Percentiles rank a stretch among this genome's conserved stretches.
These are phyloP conservation scores for Phoenicopterus ruber DNA, from an alignment of 2,113 vertebrate species.

Conservation along the genomic window DNA sequence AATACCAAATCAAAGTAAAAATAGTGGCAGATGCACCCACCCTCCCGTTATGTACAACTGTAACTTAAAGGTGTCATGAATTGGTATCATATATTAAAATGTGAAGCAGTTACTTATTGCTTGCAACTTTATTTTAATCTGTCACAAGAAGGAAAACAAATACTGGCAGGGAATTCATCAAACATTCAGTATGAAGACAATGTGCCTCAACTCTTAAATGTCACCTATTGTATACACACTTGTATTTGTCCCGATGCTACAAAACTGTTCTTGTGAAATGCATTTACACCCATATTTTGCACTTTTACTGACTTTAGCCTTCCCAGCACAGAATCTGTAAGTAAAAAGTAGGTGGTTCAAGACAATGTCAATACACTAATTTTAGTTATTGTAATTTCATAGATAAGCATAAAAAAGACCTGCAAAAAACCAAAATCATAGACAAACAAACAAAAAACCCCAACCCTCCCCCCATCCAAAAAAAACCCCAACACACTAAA, in stretches of 20 bases:
- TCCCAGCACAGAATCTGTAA: neutral
- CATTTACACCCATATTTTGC: neutral
- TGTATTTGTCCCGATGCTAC: neutral
- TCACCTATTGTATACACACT: neutral
- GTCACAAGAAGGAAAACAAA: neutral
- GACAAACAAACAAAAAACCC: rapidly evolving
- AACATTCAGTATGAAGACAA: neutral
- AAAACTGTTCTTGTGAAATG: neutral
- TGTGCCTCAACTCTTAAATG: neutral
- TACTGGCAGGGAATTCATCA: neutral
- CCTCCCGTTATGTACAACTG: neutral
- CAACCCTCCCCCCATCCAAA: rapidly evolving
- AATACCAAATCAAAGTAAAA: neutral
- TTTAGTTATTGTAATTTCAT: neutral
- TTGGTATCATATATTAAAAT: neutral
- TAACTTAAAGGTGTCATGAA: neutral
- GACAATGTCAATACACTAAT: neutral
- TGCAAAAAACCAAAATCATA: neutral
- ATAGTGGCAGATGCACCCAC: neutral
- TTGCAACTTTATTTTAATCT: constrained; percentile 14
- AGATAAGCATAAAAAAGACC: neutral
- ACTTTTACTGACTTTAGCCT: neutral
- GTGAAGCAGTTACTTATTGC: neutral
- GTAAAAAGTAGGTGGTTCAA: neutral
- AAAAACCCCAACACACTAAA: rapidly evolving